phyloP scores from a whole-genome alignment of 2,113 vertebrate species.

The Macrotis lagotis region DNA sequence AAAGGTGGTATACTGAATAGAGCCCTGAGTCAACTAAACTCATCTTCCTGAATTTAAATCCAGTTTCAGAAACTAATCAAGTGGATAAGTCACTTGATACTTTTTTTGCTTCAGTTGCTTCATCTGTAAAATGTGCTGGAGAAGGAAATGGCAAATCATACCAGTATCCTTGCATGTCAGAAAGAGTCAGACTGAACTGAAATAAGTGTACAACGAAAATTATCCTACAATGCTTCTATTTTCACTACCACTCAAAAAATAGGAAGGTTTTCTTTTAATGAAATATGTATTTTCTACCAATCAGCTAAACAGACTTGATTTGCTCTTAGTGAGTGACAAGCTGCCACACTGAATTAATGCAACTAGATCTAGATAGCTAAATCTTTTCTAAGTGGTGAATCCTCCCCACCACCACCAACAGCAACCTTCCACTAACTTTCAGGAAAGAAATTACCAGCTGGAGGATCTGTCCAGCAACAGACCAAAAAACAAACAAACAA shows the following conservation, averaged over 20 bases:
- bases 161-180: background rate
- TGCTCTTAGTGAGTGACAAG: background rate
- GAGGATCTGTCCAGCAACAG: background rate
- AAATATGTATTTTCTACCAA: slow-evolving; percentile 29
- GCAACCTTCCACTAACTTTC: background rate
- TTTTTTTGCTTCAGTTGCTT: background rate
- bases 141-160: background rate
- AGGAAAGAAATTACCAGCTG: background rate
- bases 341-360: background rate
- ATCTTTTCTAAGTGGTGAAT: background rate
- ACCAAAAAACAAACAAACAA: background rate
- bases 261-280: slow-evolving; percentile 35
- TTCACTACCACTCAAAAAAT: background rate
- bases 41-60: background rate
- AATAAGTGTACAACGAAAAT: background rate
- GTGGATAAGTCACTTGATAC: background rate
- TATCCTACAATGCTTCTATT: background rate
- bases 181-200: background rate
- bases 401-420: too few relatives aligned
- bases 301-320: background rate
- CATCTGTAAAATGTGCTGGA: background rate
- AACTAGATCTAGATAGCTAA: background rate
- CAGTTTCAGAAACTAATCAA: background rate
- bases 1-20: background rate
- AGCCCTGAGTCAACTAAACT: background rate